Evolutionary conservation across 2,888 invertebrate genomes (phyloP).

Genomic region (Dusona sp.): DNA sequence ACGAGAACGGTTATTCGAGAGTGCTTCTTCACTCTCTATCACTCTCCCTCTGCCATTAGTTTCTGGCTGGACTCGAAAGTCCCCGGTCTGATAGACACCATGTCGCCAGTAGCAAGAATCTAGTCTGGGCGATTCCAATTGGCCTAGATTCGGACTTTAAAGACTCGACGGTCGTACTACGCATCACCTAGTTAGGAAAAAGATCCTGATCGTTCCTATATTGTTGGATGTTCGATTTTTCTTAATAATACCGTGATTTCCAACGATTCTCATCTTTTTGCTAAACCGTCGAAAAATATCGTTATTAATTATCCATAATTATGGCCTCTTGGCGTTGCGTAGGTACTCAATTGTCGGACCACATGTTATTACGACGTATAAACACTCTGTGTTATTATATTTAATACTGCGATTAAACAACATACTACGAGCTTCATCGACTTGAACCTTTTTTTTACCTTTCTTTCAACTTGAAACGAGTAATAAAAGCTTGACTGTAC

Average conservation of each 20-base stretch:
- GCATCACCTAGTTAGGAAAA: background rate
- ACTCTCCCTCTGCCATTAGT: slow-evolving; percentile 7
- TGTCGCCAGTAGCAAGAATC: slow-evolving; percentile 17
- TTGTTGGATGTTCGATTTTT: background rate
- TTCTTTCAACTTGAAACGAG: background rate
- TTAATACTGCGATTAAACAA: slow-evolving; percentile 29
- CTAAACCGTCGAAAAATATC: background rate
- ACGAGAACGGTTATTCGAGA: background rate
- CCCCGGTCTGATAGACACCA: slow-evolving; percentile 34
- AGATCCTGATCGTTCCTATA: background rate
- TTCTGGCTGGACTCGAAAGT: slow-evolving; percentile 37
- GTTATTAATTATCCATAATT: background rate
- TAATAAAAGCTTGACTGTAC: background rate
- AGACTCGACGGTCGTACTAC: background rate
- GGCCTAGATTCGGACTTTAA: slow-evolving; percentile 36
- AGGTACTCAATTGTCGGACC: slow-evolving; percentile 18
- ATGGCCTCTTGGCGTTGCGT: background rate
- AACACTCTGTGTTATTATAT: slow-evolving; percentile 23
- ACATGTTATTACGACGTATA: slow-evolving; percentile 17
- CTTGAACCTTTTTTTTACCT: background rate
- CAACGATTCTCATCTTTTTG: background rate
- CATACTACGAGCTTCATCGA: background rate
- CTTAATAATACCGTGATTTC: background rate
- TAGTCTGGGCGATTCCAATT: slow-evolving; percentile 31
- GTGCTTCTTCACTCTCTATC: slow-evolving; percentile 32